Evolutionary conservation across 2,797 vertebrate species (phyloP), one percentile per base, ranked within the genome.

Genomic region (Linurgus olivaceus): DNA sequence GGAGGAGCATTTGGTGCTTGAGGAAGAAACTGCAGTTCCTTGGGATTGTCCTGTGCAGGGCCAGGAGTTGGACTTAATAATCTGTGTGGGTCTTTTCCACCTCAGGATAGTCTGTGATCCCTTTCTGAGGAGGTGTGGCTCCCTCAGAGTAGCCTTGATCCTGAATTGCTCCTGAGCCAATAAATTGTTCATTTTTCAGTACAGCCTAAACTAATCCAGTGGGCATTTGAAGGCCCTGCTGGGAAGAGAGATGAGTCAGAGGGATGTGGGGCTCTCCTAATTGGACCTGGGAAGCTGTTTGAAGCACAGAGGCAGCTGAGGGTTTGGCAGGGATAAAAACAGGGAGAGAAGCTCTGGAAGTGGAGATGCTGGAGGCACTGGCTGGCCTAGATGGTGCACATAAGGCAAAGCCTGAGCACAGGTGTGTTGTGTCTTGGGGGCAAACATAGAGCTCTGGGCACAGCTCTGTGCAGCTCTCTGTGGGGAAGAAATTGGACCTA

Each of bases 341-440:
- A 23, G 51, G 37, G 50, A 54, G 58, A 37, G 68, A 37, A 85
- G 38, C 65, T 52, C 23, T 79, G 71, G 67, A 87, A 92, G 66
- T 44, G 50, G 85, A 78, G 77, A 13, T 50, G 67, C 93, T 96
- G 93, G 61, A 93, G 86, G 86, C 78, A 16, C 48, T 63, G 89
- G 29, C 75, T 85, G 94, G 20, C 70, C 86, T 47, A 12, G 8
- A n/a, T 44, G 62, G 44, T 25, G 73, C 13, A 26, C 12, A 3
- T 23, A 15, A 40, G 35, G 62, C 83, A 81, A 17, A 65, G 65
- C 75, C 54, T 29, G 21, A 31, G 82, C 4, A 5, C 28, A 76
- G 42, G 15, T 66, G 3, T 26, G 35, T 20, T 59, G 55, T 88
- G 61, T 78, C 74, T 74, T 2, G 26, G 45, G 85, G 83, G 62